Evolutionary conservation across 2,113 vertebrate species (phyloP).

Genomic region (Zapus hudsonius): DNA sequence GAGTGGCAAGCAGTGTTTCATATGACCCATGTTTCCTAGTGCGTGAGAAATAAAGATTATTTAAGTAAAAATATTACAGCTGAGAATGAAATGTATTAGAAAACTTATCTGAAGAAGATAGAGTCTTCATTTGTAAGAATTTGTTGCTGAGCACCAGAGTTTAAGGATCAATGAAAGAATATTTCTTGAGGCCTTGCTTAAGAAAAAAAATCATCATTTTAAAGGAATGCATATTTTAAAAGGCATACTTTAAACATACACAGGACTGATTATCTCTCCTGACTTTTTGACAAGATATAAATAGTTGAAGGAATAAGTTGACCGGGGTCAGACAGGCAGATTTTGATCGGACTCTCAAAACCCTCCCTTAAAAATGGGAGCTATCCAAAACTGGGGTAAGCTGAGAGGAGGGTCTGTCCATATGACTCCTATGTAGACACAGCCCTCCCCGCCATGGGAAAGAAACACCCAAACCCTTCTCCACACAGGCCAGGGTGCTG

Average conservation of each 20-base stretch:
- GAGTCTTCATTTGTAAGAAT: constrained; percentile 15
- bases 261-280: background rate
- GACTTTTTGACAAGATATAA: background rate
- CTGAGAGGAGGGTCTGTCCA: background rate
- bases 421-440: background rate
- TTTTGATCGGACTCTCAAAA: background rate
- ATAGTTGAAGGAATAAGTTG: background rate
- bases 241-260: background rate
- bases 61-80: too few species aligned
- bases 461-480: background rate
- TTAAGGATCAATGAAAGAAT: background rate
- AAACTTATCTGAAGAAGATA: background rate
- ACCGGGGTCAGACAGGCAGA: background rate
- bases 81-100: too few species aligned
- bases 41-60: too few species aligned
- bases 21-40: too few species aligned
- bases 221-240: background rate
- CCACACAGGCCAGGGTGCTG: background rate
- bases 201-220: background rate
- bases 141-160: background rate
- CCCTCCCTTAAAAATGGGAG: background rate
- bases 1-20: too few species aligned
- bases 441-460: too few species aligned
- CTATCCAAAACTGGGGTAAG: background rate
- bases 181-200: background rate